These are phyloP conservation scores for Drosophila multiciliata DNA, from an alignment of 2,888 invertebrate species.

Conservation along the genomic window DNA sequence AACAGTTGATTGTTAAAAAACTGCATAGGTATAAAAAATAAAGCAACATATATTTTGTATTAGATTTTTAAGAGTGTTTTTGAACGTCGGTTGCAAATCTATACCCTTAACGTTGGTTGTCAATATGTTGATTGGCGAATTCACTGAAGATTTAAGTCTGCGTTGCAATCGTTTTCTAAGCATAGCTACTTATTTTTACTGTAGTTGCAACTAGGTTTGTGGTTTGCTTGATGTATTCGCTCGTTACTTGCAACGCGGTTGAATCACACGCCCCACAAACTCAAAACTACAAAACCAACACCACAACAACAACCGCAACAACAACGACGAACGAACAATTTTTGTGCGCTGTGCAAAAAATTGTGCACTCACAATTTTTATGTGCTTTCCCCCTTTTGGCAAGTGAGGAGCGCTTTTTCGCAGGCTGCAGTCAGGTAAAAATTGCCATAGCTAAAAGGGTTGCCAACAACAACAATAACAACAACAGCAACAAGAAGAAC, in stretches of 20 bases:
- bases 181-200: background rate
- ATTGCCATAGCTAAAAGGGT: constrained; percentile 65
- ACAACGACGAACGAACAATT: constrained; percentile 22
- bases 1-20: background rate
- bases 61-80: background rate
- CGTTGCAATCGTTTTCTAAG: constrained; percentile 11
- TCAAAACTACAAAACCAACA: background rate
- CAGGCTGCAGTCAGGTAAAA: constrained; percentile 51
- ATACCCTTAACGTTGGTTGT: constrained; percentile 11
- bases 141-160: background rate
- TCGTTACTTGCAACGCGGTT: constrained; percentile 45
- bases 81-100: background rate
- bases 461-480: constrained; percentile 54
- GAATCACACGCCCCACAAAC: constrained; percentile 1
- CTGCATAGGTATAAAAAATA: too few species aligned
- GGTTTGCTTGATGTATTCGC: constrained; percentile 51
- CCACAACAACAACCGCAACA: constrained; percentile 14
- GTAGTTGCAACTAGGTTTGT: background rate
- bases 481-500: constrained; percentile 17
- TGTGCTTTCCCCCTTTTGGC: constrained; percentile 1
- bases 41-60: background rate
- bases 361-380: constrained; percentile 38
- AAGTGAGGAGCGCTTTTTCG: constrained; percentile 50
- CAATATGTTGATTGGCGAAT: background rate
- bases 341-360: constrained; percentile 14